A percentile compares a stretch with the other conserved stretches of the same genome.
Conservation (phyloP, 2,888 invertebrate genomes). For the Lepidochrysops patricia region DNA sequence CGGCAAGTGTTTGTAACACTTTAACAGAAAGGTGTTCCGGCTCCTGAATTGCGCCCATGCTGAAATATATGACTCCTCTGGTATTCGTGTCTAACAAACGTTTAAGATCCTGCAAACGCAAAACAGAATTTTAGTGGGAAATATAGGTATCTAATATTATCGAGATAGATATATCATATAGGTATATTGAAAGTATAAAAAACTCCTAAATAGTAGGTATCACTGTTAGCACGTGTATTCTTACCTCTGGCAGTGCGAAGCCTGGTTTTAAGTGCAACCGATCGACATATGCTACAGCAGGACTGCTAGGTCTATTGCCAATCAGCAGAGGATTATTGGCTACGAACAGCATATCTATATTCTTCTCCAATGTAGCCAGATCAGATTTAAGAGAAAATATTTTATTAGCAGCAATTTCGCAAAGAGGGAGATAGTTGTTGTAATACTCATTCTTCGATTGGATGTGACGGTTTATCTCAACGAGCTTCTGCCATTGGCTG, state of each 20-base stretch:
- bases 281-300: slow-evolving; percentile 52
- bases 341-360: slow-evolving; percentile 59
- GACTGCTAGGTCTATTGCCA: slow-evolving; percentile 54
- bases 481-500: slow-evolving; percentile 51
- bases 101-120: slow-evolving; percentile 48
- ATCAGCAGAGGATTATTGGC: slow-evolving; percentile 50
- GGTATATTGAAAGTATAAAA: no score
- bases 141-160: no score
- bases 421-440: slow-evolving; percentile 45
- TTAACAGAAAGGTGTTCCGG: slow-evolving; percentile 50
- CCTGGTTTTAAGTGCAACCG: slow-evolving; percentile 56
- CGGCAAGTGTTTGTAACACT: slow-evolving; percentile 50
- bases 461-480: slow-evolving; percentile 45
- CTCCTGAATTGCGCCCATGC: slow-evolving; percentile 66
- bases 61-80: slow-evolving; percentile 66
- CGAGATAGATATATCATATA: no score
- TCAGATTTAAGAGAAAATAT: slow-evolving; percentile 46
- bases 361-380: slow-evolving; percentile 52
- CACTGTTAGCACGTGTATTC: not conserved
- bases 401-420: slow-evolving; percentile 52
- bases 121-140: no score
- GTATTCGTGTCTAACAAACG: slow-evolving; percentile 47
- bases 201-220: no score
- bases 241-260: slow-evolving; percentile 45
- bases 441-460: slow-evolving; percentile 53